These are phyloP conservation scores for Phortica okadai DNA, from an alignment of 2,888 invertebrate species.

Conservation along the genomic window DNA sequence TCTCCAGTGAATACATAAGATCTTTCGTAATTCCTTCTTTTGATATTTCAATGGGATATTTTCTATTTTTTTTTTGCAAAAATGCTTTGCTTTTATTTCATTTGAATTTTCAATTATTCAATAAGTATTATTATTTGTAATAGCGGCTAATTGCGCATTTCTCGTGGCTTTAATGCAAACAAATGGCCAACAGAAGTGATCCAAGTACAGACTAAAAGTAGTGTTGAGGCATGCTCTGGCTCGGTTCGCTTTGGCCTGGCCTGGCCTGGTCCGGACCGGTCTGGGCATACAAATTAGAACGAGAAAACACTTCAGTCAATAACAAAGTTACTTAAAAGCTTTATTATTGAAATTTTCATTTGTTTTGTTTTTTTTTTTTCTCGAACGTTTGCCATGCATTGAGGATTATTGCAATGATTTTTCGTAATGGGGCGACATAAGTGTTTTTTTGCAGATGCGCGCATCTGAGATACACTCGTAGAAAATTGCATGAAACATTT, in stretches of 20 bases:
- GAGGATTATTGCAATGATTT: constrained; percentile 29
- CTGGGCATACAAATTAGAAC: constrained; percentile 21
- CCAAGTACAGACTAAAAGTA: background rate
- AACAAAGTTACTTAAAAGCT: constrained; percentile 33
- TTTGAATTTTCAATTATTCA: background rate
- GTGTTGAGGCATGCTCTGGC: background rate
- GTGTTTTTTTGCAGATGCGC: constrained; percentile 28
- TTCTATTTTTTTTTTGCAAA: background rate
- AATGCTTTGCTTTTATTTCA: background rate
- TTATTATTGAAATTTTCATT: background rate
- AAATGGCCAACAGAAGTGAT: background rate
- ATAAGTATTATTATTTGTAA: constrained; percentile 8
- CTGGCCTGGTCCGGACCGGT: background rate
- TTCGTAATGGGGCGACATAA: constrained; percentile 27
- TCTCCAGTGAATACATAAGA: no score
- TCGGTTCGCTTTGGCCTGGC: background rate
- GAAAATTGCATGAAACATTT: constrained; percentile 20
- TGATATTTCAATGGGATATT: background rate
- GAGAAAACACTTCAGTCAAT: constrained; percentile 30
- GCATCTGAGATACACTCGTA: constrained; percentile 1
- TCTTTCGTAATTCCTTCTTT: no score
- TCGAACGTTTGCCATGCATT: background rate
- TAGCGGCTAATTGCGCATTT: constrained; percentile 18
- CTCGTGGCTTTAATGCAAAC: constrained; percentile 1
- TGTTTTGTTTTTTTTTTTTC: no score